phyloP scores from a whole-genome alignment of 2,113 vertebrate species.

The Myrmecophaga tridactyla region DNA sequence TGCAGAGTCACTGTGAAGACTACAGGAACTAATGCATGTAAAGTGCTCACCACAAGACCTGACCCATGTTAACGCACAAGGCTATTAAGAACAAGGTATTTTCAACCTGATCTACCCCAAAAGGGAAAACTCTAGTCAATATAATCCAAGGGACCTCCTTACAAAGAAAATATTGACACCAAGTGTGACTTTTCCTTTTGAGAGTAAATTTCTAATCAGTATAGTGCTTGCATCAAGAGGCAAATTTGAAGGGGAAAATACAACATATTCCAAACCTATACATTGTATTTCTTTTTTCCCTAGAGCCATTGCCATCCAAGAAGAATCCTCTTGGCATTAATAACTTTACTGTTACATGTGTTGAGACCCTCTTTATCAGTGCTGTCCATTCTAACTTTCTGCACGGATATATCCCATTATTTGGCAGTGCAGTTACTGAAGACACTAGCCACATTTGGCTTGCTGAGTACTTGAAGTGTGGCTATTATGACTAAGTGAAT shows the following conservation, averaged over 20 bases:
- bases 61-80: not conserved
- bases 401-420: not conserved
- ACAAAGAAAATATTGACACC: constrained; percentile 8
- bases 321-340: constrained; percentile 9
- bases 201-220: not conserved
- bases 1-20: not conserved
- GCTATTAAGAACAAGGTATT: not conserved
- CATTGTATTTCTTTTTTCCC: constrained; percentile 9
- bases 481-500: not conserved
- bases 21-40: not conserved
- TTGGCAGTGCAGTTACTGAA: not conserved
- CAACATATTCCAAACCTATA: constrained; percentile 16
- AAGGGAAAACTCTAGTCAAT: not conserved
- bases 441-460: not conserved
- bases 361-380: not conserved
- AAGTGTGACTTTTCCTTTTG: not conserved
- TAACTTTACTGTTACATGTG: not conserved
- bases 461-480: not conserved
- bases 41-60: not conserved
- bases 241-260: not conserved
- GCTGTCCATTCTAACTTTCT: not conserved
- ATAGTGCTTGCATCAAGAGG: not conserved
- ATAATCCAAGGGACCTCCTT: not conserved
- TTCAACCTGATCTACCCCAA: not conserved
- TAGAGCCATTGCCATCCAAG: constrained; percentile 11